phyloP scores from a whole-genome alignment of 2,113 vertebrate genomes.

The Larimichthys crocea region DNA sequence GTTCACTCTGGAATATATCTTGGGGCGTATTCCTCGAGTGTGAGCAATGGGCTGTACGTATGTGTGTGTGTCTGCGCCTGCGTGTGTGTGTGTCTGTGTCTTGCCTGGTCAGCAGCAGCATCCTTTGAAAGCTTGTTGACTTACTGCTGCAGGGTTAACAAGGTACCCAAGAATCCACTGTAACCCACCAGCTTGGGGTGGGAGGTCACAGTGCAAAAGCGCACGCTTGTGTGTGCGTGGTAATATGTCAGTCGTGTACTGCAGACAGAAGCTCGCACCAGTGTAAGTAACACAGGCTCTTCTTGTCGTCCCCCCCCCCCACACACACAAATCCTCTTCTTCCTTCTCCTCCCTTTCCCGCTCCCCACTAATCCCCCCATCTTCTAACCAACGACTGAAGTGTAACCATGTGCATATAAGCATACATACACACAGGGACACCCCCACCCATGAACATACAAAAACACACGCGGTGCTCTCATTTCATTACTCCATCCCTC shows the following conservation, averaged over 20 bases:
- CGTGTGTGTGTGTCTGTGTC: not conserved
- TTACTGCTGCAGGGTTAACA: constrained; percentile 10
- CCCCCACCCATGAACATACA: not conserved
- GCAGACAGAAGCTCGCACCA: not conserved
- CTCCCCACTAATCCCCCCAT: constrained; percentile 36
- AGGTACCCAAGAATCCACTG: constrained; percentile 2
- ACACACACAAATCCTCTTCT: not conserved
- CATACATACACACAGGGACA: constrained; percentile 28
- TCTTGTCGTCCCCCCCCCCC: not conserved
- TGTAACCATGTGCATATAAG: not conserved
- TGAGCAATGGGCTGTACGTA: not conserved
- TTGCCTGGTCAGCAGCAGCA: constrained; percentile 42
- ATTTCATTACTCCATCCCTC: constrained; percentile 54
- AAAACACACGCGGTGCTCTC: constrained; percentile 10
- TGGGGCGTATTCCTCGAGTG: constrained; percentile 34
- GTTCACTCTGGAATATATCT: constrained; percentile 31
- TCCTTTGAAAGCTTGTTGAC: constrained; percentile 18
- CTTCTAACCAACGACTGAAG: constrained; percentile 35
- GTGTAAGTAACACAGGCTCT: not conserved
- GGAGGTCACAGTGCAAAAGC: constrained; percentile 14
- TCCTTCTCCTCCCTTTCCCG: constrained; percentile 6
- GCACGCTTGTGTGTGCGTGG: constrained; percentile 4
- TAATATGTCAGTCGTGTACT: not conserved
- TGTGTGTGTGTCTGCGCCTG: too few species aligned
- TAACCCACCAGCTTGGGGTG: not conserved